A percentile compares a stretch with the other conserved stretches of the same genome.
These are phyloP conservation scores for Tryphoninae sp. DNA, from an alignment of 2,888 invertebrate species.

Conservation along the genomic window DNA sequence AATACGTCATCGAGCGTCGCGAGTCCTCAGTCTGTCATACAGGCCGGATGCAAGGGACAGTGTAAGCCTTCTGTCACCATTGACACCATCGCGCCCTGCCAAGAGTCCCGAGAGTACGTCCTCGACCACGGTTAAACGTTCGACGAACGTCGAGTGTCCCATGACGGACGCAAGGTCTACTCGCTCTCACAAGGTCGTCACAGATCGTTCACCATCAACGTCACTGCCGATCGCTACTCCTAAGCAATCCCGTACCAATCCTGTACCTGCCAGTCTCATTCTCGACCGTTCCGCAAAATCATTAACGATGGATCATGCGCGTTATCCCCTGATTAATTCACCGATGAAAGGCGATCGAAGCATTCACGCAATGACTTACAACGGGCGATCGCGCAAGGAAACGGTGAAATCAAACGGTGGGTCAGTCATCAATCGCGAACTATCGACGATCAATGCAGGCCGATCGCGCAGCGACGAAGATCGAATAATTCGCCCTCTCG, in stretches of 20 bases:
- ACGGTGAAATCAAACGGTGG: constrained; percentile 28
- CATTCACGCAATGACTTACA: constrained; percentile 54
- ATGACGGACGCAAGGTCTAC: constrained; percentile 6
- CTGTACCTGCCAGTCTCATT: constrained; percentile 59
- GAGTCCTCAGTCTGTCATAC: constrained; percentile 72
- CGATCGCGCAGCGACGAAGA: constrained; percentile 50
- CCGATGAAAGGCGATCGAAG: constrained; percentile 54
- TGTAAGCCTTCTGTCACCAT: constrained; percentile 70
- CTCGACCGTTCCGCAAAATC: constrained; percentile 58
- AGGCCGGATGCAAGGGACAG: constrained; percentile 70
- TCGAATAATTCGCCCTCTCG: constrained; percentile 73
- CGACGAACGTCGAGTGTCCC: constrained; percentile 11
- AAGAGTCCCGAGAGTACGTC: constrained; percentile 66
- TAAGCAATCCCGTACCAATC: constrained; percentile 53
- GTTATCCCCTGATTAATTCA: constrained; percentile 54
- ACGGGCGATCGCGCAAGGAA: constrained; percentile 60
- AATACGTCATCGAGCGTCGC: constrained; percentile 58
- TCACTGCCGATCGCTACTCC: constrained; percentile 39
- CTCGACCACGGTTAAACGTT: constrained; percentile 34
- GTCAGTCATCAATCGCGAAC: constrained; percentile 12
- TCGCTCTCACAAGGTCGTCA: constrained; percentile 23
- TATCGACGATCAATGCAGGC: constrained; percentile 48
- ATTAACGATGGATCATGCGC: constrained; percentile 48
- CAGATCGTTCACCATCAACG: constrained; percentile 47
- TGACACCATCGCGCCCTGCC: constrained; percentile 68